Evolutionary conservation across 2,113 vertebrate genomes (phyloP), one percentile per base, ranked within the genome.

Genomic region (Anguilla japonica): DNA sequence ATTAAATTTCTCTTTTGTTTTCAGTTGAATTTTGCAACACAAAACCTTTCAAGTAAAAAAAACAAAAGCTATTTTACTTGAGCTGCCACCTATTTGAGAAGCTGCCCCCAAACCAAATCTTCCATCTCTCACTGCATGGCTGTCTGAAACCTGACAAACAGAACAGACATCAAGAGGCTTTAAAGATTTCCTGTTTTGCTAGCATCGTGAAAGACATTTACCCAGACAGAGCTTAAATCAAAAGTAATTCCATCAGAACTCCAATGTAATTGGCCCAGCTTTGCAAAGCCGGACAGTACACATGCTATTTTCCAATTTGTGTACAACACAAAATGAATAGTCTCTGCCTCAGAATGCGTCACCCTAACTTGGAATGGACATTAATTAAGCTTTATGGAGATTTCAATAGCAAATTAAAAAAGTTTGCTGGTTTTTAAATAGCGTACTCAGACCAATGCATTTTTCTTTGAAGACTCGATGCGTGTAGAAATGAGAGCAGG

Each of bases 161-260:
- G 71, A 20, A 11, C 71, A 75, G 26, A 75, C 71, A 34, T 75
- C 71, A 29, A 34, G 71, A 75, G 71, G 71, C 11, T 75, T 2
- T 75, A 75, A 75, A 29, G 71, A 75, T 75, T 75, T 75, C 71
- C n/a, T 75, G 71, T 75, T 34, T 75, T 75, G 71, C 26, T 34
- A 22, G 18, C 60, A 34, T 34, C 34, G 22, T 11, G n/a, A 75
- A 34, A n/a, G n/a, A 75, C 26, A 75, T 75, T 75, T 75, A 75
- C 71, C 22, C 26, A 75, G 71, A 34, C n/a, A 34, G n/a, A 26
- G 71, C 71, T 34, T 75, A 75, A 34, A 75, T 26, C n/a, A 34
- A 75, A 75, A 13, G 26, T 29, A 75, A 22, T 67, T 67, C 60
- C 60, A 67, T 20, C 18, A 67, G 18, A 6, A 26, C 60, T 22